Percentiles rank a stretch among this genome's conserved stretches.
Conservation (phyloP, 2,888 invertebrate genomes). For the Pseudoips prasinana region DNA sequence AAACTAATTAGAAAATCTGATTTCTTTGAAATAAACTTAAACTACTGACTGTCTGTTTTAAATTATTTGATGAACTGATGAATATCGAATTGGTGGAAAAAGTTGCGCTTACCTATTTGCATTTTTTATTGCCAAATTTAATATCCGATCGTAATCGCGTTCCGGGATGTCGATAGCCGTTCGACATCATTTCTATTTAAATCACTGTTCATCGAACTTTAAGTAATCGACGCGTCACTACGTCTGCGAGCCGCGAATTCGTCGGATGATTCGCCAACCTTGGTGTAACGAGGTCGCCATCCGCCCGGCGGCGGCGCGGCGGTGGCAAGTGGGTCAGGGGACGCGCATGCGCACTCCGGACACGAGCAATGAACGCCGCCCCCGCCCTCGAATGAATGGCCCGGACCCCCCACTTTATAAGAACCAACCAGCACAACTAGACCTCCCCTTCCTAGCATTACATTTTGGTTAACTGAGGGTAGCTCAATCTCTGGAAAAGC, state of each 20-base stretch:
- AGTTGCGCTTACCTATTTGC: constrained; percentile 10
- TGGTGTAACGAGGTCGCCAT: constrained; percentile 69
- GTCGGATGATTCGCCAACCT: constrained; percentile 73
- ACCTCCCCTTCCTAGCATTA: constrained; percentile 57
- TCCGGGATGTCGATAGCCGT: constrained; percentile 19
- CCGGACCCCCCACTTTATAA: constrained; percentile 55
- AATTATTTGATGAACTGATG: too few relatives aligned
- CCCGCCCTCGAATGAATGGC: constrained; percentile 71
- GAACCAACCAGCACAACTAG: constrained; percentile 45
- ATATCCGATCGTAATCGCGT: constrained; percentile 13
- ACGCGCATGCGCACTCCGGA: constrained; percentile 75
- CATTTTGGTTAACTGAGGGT: constrained; percentile 39
- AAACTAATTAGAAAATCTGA: too few relatives aligned
- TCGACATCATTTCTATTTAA: constrained; percentile 42
- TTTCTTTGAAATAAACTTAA: too few relatives aligned
- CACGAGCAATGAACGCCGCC: constrained; percentile 75
- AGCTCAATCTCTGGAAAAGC: constrained; percentile 42
- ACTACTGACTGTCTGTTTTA: too few relatives aligned
- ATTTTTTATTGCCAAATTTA: constrained; percentile 11
- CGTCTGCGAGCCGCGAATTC: constrained; percentile 64
- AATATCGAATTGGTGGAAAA: too few relatives aligned
- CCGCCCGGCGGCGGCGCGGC: constrained; percentile 47
- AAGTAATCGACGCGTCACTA: constrained; percentile 61
- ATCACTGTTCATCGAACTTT: constrained; percentile 44
- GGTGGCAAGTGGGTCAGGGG: constrained; percentile 72